Conservation (phyloP, 2,113 vertebrate species). For the Okapia johnstoni region DNA sequence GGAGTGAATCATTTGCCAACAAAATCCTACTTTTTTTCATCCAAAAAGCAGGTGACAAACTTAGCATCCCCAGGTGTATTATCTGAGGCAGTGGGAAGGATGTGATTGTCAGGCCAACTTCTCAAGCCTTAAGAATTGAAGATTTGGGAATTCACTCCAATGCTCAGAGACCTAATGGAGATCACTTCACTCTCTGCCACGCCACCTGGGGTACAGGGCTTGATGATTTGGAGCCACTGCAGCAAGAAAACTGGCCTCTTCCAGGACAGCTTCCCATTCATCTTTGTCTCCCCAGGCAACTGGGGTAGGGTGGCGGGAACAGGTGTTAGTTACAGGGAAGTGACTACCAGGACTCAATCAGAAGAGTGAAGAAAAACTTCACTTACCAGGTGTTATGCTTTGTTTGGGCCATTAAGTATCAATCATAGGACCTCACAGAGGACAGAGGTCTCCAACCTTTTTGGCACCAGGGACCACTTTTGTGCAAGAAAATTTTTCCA, state of each 20-base stretch:
- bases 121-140: background rate
- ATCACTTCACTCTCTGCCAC: background rate
- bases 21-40: background rate
- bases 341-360: background rate
- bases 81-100: background rate
- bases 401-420: background rate
- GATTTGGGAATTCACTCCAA: background rate
- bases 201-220: background rate
- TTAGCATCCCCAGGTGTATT: background rate
- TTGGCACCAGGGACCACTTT: background rate
- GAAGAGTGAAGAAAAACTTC: background rate
- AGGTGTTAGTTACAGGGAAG: background rate
- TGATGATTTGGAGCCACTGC: background rate
- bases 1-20: slow-evolving; percentile 1
- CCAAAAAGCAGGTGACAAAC: background rate
- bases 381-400: background rate
- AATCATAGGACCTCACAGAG: background rate
- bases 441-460: background rate
- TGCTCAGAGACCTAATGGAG: background rate
- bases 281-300: background rate
- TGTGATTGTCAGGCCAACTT: background rate
- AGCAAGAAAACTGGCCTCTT: background rate
- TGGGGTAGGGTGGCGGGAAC: background rate
- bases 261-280: background rate
- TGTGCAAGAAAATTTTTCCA: background rate